Base-by-base conservation (phyloP, 2,888 invertebrate species). In the Hedya salicella region DNA sequence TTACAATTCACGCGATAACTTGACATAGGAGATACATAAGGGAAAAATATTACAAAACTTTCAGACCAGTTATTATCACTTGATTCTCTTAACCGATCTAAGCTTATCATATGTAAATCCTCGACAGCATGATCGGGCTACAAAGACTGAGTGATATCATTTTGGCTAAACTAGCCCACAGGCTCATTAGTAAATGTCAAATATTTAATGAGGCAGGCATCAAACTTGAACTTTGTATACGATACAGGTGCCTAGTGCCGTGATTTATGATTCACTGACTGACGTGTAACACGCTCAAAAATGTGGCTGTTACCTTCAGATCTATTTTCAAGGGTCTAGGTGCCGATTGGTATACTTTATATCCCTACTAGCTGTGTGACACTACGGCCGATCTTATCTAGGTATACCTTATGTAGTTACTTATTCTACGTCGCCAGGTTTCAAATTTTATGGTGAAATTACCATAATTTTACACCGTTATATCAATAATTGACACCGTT, bases 191-290 rank as follows among this genome's bases (percentile, higher is more conserved):
- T 67, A 68, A 61, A 64, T 66, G 68, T 67, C 67, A 66, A 68
- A 65, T 68, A 65, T 68, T 69, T 65, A 69, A 69, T 68, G 54
- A 68, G 68, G 16, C 65, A 52, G 21, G 13, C 52, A 14, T 53
- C 57, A 56, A 56, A 67, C 72, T 72, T 73, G 73, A 72, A 72
- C 70, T 71, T 70, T 73, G 62, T 65, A 54, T 67, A 52, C 65
- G 68, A 65, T 64, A 62, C 60, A 62, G 54, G 53, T 67, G 42
- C 59, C 19, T 56, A 21, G 65, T 56, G 40, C 48, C 54, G 42
- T 73, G 71, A 73, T 72, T 71, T 70, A 74, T 71, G 59, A 65
- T 68, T 50, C 39, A 59, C 57, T 61, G 70, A 68, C 68, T 69
- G 61, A 49, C 53, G 36, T 49, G 53, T 48, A 54, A 54, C 59